Evolutionary conservation across 2,113 vertebrate species (phyloP), one percentile per base, ranked within the genome.

Genomic region (Cynocephalus volans): DNA sequence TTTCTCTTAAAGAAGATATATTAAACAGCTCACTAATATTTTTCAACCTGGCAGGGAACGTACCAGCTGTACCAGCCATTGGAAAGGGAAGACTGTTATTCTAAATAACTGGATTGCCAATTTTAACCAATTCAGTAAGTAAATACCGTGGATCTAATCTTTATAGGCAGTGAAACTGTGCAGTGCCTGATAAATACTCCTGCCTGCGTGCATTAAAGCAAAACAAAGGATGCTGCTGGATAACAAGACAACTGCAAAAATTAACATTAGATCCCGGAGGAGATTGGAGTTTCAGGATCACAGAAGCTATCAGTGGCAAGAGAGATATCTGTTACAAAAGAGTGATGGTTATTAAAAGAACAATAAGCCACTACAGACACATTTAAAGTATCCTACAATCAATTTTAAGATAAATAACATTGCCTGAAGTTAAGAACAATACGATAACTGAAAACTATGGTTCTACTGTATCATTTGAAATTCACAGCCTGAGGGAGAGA

Each of bases 291-390:
- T 69, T 14, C 94, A 79, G 77, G 33, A 50, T 97, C 82, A 77
- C 7, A 95, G 87, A 58, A 33, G 28, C 0, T 17, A 70, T 56
- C 50, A 60, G 50, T 88, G 88, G 62, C 75, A 81, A 97, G 95
- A 80, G 23, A 60, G 96, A 93, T 48, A 96, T 75, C 92, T 79
- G 70, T 65, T 36, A 96, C 83, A 48, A 96, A 93, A 87, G 31
- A 93, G 77, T 21, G 87, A 67, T 73, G 94, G 70, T 91, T 97
- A 97, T 95, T 94, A 84, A 97, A 97, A 96, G 19, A 96, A 93
- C 52, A 97, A 67, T 83, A 50, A 98, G 48, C 50, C 50, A 45
- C 9, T 97, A 92, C 62, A 96, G 87, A 69, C 87, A 96, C 14
- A 95, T 88, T 58, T 88, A 88, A 97, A 89, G 31, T 56, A 92